phyloP scores from a whole-genome alignment of 2,113 vertebrate species.

The Colaptes auratus region DNA sequence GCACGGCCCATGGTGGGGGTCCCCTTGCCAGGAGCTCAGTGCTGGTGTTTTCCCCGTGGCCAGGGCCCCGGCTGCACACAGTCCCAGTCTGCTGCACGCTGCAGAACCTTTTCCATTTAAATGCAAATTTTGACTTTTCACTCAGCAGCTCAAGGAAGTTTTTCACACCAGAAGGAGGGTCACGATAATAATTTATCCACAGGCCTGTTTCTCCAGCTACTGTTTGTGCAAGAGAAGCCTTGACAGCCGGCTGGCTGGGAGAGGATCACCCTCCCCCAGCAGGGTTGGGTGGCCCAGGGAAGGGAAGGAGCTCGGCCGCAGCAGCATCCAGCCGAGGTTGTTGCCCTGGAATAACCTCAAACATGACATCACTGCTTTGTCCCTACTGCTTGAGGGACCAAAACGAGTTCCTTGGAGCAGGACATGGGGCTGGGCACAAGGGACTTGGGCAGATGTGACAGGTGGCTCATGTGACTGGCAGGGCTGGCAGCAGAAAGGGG shows the following conservation, averaged over 20 bases:
- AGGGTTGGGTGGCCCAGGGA: rapidly evolving
- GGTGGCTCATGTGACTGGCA: too few relatives aligned
- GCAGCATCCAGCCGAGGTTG: rapidly evolving
- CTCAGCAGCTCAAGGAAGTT: slow-evolving; percentile 74
- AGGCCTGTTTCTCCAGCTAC: slow-evolving; percentile 60
- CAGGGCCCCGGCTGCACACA: background rate
- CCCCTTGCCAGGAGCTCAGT: background rate
- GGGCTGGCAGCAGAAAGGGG: too few relatives aligned
- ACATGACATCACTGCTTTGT: too few relatives aligned
- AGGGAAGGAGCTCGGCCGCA: rapidly evolving
- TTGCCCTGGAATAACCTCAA: background rate
- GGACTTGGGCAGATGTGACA: too few relatives aligned
- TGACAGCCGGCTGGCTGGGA: background rate
- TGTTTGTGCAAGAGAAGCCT: slow-evolving; percentile 66
- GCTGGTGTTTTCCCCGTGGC: background rate
- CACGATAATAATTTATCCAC: slow-evolving; percentile 81
- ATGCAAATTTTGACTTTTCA: slow-evolving; percentile 86
- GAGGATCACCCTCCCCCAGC: background rate
- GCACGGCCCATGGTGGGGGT: rapidly evolving
- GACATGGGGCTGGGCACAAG: too few relatives aligned
- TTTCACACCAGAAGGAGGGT: slow-evolving; percentile 71
- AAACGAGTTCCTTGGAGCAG: too few relatives aligned
- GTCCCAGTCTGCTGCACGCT: background rate
- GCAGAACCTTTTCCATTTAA: slow-evolving; percentile 76
- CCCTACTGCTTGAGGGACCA: too few relatives aligned